Percentiles rank a stretch among this genome's conserved stretches.
These are phyloP conservation scores for Standfussiana lucernea DNA, from an alignment of 2,888 invertebrate species.

Conservation along the genomic window DNA sequence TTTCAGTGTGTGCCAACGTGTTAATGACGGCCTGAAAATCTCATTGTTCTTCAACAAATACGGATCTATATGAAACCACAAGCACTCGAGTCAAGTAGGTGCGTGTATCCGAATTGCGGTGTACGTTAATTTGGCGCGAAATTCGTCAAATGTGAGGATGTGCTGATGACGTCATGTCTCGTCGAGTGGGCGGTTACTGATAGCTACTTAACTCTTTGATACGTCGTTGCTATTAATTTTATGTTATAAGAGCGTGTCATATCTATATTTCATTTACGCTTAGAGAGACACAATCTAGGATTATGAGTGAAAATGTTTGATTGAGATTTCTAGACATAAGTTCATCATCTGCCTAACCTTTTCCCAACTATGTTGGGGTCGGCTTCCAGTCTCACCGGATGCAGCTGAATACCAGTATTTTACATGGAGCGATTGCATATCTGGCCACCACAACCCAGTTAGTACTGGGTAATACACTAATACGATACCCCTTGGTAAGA, in stretches of 20 bases:
- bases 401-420: too few relatives aligned
- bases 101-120: conserved; percentile 50
- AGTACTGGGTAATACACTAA: too few relatives aligned
- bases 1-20: conserved; percentile 7
- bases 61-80: conserved; percentile 47
- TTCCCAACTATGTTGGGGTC: too few relatives aligned
- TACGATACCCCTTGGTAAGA: too few relatives aligned
- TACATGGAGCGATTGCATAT: too few relatives aligned
- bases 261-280: conserved; percentile 14
- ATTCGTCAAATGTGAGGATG: conserved; percentile 34
- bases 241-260: conserved; percentile 19
- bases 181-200: conserved; percentile 26
- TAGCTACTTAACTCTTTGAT: conserved; percentile 43
- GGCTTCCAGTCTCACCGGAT: too few relatives aligned
- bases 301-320: background rate
- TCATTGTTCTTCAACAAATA: conserved; percentile 31
- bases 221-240: conserved; percentile 38
- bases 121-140: conserved; percentile 38
- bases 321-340: too few relatives aligned
- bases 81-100: conserved; percentile 35
- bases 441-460: too few relatives aligned
- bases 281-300: background rate
- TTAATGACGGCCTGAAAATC: conserved; percentile 22
- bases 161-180: conserved; percentile 47
- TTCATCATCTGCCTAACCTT: too few relatives aligned